Conservation (phyloP, 53 echinoderm and acorn worm species). For the Temnopleurus reevesii region DNA sequence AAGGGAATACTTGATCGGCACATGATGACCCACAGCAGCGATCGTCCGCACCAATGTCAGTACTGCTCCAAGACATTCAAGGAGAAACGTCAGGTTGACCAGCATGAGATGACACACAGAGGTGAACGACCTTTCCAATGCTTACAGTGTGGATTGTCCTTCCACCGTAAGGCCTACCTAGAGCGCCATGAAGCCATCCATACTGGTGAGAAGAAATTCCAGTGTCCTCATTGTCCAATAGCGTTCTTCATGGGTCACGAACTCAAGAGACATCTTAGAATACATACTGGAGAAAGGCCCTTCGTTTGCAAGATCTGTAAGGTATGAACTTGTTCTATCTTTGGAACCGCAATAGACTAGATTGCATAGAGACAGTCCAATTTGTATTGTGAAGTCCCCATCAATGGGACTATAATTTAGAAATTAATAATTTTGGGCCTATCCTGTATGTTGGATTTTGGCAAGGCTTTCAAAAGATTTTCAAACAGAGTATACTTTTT, state of each 20-base stretch:
- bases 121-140: slow-evolving; percentile 50
- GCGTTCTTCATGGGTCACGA: slow-evolving; percentile 33
- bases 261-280: slow-evolving; percentile 39
- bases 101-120: slow-evolving; percentile 41
- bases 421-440: no score
- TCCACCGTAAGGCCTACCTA: slow-evolving; percentile 17
- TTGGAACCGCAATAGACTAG: no score
- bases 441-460: no score
- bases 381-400: no score
- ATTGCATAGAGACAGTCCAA: no score
- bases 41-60: slow-evolving; percentile 30
- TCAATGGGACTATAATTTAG: no score
- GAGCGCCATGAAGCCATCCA: slow-evolving; percentile 48
- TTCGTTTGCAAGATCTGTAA: slow-evolving; percentile 46
- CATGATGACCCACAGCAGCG: background rate
- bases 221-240: slow-evolving; percentile 9
- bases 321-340: no score
- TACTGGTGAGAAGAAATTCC: slow-evolving; percentile 38
- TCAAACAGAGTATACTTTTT: no score
- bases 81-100: slow-evolving; percentile 37
- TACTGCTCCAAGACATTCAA: slow-evolving; percentile 38
- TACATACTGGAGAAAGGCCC: slow-evolving; percentile 50
- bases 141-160: slow-evolving; percentile 37
- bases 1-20: slow-evolving; percentile 27
- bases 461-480: no score